These are phyloP conservation scores for Daktulosphaira vitifoliae DNA, from an alignment of 1,140 invertebrate species.

Conservation along the genomic window DNA sequence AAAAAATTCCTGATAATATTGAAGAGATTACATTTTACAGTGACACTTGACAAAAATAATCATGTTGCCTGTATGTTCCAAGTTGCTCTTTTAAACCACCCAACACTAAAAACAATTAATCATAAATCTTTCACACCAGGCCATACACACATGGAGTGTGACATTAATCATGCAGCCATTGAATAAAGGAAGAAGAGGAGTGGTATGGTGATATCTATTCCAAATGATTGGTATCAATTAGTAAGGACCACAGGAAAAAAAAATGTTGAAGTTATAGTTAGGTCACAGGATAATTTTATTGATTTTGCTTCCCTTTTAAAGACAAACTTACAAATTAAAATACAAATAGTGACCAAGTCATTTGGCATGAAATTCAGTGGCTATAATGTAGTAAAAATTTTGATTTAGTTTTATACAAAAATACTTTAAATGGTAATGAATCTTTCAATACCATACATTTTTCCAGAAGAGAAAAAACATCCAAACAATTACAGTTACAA, in stretches of 20 bases:
- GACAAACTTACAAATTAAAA: neutral
- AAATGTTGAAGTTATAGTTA: constrained; percentile 2
- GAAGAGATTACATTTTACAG: constrained; percentile 29
- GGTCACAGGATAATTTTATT: neutral
- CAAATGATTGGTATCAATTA: neutral
- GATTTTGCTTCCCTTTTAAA: neutral
- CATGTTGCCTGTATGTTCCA: constrained; percentile 32
- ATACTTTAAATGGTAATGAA: constrained; percentile 11
- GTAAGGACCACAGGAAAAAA: neutral
- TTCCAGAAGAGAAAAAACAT: neutral
- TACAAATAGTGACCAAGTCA: neutral
- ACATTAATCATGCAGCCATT: constrained; percentile 26
- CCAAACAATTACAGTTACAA: neutral
- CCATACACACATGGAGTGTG: constrained; percentile 36
- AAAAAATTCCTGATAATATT: constrained; percentile 19
- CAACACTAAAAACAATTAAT: constrained; percentile 34
- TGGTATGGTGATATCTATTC: neutral
- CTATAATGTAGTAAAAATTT: neutral
- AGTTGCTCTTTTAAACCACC: constrained; percentile 35
- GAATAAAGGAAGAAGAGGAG: neutral
- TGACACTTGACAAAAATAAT: constrained; percentile 31
- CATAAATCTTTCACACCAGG: constrained; percentile 34
- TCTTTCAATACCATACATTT: neutral
- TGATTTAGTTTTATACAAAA: constrained; percentile 7
- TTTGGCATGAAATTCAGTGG: constrained; percentile 17